Conservation (phyloP, 1,140 invertebrate species). For the Nilaparvata lugens region DNA sequence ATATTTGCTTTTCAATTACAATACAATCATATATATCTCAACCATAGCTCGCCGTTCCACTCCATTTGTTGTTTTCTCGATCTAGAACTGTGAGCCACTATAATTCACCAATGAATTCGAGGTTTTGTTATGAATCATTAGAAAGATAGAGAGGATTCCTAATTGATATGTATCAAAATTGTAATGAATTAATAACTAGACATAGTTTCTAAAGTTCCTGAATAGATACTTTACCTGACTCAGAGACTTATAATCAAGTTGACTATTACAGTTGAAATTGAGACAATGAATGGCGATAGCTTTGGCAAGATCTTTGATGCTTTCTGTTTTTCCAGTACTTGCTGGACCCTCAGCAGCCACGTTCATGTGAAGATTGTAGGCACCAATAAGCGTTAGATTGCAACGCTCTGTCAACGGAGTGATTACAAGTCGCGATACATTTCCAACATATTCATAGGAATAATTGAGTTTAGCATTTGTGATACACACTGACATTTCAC, state of each 20-base stretch:
- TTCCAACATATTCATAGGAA: slow-evolving; percentile 87
- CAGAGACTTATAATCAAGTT: slow-evolving; percentile 85
- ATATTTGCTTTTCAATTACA: too few species aligned
- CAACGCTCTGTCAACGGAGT: slow-evolving; percentile 63
- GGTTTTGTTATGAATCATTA: too few species aligned
- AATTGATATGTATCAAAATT: too few species aligned
- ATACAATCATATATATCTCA: too few species aligned
- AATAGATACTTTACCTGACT: slow-evolving; percentile 51
- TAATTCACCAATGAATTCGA: too few species aligned
- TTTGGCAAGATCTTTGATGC: slow-evolving; percentile 81
- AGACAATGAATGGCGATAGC: slow-evolving; percentile 85
- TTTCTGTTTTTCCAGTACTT: slow-evolving; percentile 84
- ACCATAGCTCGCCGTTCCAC: too few species aligned
- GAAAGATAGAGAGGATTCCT: too few species aligned
- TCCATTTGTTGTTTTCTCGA: too few species aligned
- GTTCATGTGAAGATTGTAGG: slow-evolving; percentile 76
- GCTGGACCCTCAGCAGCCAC: slow-evolving; percentile 85
- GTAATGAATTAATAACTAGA: too few species aligned
- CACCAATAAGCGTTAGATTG: slow-evolving; percentile 79
- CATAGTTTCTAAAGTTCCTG: too few species aligned
- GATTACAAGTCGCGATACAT: slow-evolving; percentile 61
- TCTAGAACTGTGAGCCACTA: too few species aligned
- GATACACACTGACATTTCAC: slow-evolving; percentile 68
- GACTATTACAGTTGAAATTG: slow-evolving; percentile 90
- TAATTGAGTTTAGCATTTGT: slow-evolving; percentile 77